Base-by-base conservation (phyloP, 1,140 invertebrate genomes). In the Tetranychus cinnabarinus region DNA sequence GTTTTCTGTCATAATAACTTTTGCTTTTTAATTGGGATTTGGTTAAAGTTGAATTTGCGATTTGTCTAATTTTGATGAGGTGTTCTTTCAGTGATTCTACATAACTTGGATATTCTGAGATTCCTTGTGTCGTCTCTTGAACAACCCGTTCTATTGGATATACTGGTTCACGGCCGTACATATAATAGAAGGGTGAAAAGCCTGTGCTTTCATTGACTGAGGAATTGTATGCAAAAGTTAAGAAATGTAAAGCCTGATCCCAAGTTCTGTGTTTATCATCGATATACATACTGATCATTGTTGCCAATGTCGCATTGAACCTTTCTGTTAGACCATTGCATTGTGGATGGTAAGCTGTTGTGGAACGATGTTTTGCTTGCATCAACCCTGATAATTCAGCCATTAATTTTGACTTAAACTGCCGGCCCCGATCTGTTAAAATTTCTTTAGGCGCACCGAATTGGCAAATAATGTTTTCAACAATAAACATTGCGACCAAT, bases 141-240 rank as follows among this genome's bases (percentile, higher is more conserved):
- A 62, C 33, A 13, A 36, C 2, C 23, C 31, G 13, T 33, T 58
- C 56, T 33, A 59, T 34, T 33, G 62, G 62, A 7, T 50, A 36
- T 31, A 23, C 67, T 13, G 72, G 67, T 62, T 72, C 70, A 56
- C 64, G 62, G 8, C 74, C 74, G 59, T 73, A 75, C 23, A 76
- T n/a, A 6, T 77, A 42, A 67, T 74, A 71, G 58, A 72, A 71
- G 1, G 74, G 72, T 8, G 70, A 64, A 62, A 67, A 72, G 12
- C 68, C 65, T 0, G 71, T 76, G 0, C 69, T 65, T 55, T 63
- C 62, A 59, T 77, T 75, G 1, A 67, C 37, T 15, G 71, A 66
- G 0, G 72, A 72, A 48, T 77, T 77, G 59, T 75, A 73, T 6
- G 69, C 69, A 63, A 74, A 75, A 12, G 70, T 70, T 0, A 73